These are phyloP conservation scores for Seriola quinqueradiata DNA, from an alignment of 2,113 vertebrate species.

Conservation along the genomic window DNA sequence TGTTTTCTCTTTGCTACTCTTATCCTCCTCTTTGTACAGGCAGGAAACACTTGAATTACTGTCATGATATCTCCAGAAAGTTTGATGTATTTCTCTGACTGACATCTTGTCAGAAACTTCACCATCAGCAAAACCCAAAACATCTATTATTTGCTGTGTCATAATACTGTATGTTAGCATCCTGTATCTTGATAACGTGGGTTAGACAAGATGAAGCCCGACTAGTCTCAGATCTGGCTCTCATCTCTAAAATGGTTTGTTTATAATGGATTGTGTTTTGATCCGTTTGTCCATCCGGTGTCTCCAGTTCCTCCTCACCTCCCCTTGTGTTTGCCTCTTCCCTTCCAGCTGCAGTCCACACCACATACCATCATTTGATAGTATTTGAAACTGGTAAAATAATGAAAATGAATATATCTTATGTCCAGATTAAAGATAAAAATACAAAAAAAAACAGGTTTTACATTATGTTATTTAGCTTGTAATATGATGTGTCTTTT, in stretches of 20 bases:
- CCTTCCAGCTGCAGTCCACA: constrained; percentile 22
- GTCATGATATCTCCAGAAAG: not conserved
- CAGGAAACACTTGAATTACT: too few species aligned
- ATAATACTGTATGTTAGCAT: not conserved
- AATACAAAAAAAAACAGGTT: not conserved
- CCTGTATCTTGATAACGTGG: not conserved
- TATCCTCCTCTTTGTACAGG: not conserved
- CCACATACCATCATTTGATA: not conserved
- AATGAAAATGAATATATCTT: not conserved
- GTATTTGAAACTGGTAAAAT: not conserved
- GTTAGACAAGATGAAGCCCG: not conserved
- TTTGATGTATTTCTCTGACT: too few species aligned
- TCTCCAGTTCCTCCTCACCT: constrained; percentile 34
- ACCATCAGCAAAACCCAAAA: not conserved
- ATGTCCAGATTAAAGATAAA: too few species aligned
- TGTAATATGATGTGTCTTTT: not conserved
- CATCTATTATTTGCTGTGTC: not conserved
- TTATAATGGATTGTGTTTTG: constrained; percentile 32
- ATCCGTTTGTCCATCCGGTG: constrained; percentile 33
- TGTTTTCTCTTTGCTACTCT: not conserved
- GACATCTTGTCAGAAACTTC: not conserved
- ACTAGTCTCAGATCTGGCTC: not conserved
- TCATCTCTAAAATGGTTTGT: constrained; percentile 18
- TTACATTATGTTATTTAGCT: not conserved
- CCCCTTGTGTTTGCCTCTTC: constrained; percentile 25